Evolutionary conservation across 2,113 vertebrate genomes (phyloP).

Genomic region (Oncorhynchus mykiss): DNA sequence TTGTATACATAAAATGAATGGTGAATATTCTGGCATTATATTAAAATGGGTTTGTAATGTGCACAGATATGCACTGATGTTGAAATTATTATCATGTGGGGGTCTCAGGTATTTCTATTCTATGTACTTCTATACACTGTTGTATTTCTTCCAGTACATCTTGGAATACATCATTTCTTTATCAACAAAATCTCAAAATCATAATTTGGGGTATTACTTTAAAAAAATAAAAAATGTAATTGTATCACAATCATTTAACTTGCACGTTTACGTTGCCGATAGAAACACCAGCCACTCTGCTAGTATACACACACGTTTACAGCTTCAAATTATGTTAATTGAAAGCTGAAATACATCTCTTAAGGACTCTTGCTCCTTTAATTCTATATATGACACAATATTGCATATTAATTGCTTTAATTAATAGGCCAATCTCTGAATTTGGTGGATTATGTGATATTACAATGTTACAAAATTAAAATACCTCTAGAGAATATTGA

Average conservation of each 20-base stretch:
- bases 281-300: too few species aligned
- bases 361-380: too few species aligned
- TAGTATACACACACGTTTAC: too few species aligned
- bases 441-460: conserved; percentile 31
- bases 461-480: neutral
- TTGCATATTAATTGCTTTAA: too few species aligned
- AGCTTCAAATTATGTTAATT: too few species aligned
- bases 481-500: neutral
- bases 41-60: conserved; percentile 45
- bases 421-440: conserved; percentile 36
- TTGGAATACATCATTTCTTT: conserved; percentile 47
- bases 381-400: too few species aligned
- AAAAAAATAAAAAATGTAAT: neutral
- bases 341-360: too few species aligned
- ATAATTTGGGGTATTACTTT: conserved; percentile 30
- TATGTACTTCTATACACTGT: conserved; percentile 51
- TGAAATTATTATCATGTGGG: conserved; percentile 74
- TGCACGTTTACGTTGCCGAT: too few species aligned
- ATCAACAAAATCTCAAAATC: conserved; percentile 40
- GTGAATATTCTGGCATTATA: conserved; percentile 82
- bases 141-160: conserved; percentile 47
- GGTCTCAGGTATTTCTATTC: conserved; percentile 92
- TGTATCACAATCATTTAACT: too few species aligned
- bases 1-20: conserved; percentile 64
- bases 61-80: conserved; percentile 40